phyloP scores from a whole-genome alignment of 2,888 invertebrate genomes.

The Drosophila kambysellisi region DNA sequence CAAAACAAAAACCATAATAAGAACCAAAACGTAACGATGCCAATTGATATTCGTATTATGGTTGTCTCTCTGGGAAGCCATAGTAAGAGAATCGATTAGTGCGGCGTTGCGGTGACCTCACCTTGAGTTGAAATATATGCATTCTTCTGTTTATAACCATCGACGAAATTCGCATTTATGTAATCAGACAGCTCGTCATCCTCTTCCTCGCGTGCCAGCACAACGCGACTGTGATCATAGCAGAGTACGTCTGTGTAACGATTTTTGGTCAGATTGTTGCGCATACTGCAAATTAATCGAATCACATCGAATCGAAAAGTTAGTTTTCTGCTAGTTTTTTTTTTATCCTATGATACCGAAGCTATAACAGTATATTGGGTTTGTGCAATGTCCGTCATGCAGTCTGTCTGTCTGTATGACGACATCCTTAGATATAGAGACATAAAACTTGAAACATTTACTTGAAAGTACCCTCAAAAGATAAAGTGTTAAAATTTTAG shows the following conservation, averaged over 20 bases:
- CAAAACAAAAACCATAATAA: conserved; percentile 12
- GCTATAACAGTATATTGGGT: no score
- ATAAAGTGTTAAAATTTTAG: no score
- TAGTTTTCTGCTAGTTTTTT: not conserved
- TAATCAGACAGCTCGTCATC: conserved; percentile 93
- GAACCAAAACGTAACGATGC: not conserved
- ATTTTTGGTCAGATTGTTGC: conserved; percentile 92
- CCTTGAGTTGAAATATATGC: conserved; percentile 99
- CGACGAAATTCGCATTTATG: conserved; percentile 99
- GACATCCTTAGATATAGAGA: no score
- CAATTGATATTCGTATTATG: not conserved
- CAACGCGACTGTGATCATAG: conserved; percentile 97
- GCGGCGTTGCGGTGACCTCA: conserved; percentile 77
- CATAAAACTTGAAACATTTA: no score
- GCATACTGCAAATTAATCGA: conserved; percentile 85
- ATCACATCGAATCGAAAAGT: not conserved
- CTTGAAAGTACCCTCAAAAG: no score
- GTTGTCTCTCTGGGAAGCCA: conserved; percentile 25
- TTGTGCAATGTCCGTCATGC: no score
- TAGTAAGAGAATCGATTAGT: conserved; percentile 15
- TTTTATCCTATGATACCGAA: no score
- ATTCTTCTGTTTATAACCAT: conserved; percentile 98
- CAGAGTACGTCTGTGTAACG: conserved; percentile 98
- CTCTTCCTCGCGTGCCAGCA: conserved; percentile 90
- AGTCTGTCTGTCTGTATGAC: no score